A percentile compares a stretch with the other conserved stretches of the same genome.
These are phyloP conservation scores for Acanthoscelides obtectus DNA, from an alignment of 2,888 invertebrate species.

Conservation along the genomic window DNA sequence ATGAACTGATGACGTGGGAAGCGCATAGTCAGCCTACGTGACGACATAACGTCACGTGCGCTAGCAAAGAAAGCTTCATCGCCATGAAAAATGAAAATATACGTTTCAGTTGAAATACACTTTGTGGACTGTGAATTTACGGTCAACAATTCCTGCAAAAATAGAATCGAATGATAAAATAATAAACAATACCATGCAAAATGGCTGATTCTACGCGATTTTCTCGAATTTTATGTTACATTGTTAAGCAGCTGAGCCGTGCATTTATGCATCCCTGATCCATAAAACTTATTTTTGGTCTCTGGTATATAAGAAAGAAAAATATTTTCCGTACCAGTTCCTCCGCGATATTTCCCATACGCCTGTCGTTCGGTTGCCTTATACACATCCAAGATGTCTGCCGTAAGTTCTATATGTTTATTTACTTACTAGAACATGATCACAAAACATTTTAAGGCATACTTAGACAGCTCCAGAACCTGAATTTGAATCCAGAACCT, in stretches of 20 bases:
- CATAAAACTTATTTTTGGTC: not conserved
- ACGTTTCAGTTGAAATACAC: no score
- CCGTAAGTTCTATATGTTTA: not conserved
- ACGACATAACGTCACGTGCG: no score
- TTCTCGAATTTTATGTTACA: not conserved
- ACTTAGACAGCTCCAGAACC: no score
- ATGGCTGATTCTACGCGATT: not conserved
- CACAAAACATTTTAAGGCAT: no score
- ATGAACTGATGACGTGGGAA: no score
- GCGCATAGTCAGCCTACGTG: no score
- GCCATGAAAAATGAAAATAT: no score
- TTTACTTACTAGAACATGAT: no score
- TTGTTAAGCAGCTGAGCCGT: not conserved
- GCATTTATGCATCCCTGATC: not conserved
- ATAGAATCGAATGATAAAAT: no score
- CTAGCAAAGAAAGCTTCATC: no score
- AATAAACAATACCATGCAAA: not conserved
- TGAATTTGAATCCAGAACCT: no score
- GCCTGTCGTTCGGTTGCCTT: not conserved
- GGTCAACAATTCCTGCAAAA: not conserved
- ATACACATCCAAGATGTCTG: not conserved
- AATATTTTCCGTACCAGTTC: not conserved
- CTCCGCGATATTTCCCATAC: not conserved
- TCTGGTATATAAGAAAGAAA: not conserved
- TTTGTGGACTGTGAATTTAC: no score